phyloP scores from a whole-genome alignment of 2,888 invertebrate genomes.

The Acanthosepion lycidas region DNA sequence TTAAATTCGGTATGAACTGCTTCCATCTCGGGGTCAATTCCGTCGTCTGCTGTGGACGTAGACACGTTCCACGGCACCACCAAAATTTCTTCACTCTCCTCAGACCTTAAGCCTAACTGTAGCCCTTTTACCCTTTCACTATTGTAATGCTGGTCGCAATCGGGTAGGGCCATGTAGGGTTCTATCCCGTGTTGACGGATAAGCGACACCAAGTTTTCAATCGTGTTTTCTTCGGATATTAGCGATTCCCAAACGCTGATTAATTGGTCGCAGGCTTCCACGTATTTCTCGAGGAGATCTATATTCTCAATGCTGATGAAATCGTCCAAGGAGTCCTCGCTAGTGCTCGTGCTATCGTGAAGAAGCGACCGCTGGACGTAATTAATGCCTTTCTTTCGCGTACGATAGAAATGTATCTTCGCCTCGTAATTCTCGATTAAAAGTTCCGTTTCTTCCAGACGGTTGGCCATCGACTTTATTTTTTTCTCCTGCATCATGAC shows the following conservation, averaged over 20 bases:
- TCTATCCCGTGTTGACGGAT: conserved; percentile 56
- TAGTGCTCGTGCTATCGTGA: conserved; percentile 53
- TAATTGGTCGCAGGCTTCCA: conserved; percentile 84
- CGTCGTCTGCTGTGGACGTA: background rate
- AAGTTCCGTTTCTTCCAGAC: conserved; percentile 82
- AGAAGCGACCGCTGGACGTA: conserved; percentile 67
- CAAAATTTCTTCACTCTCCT: background rate
- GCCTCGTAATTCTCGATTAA: conserved; percentile 81
- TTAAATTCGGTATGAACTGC: conserved; percentile 61
- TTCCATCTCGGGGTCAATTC: conserved; percentile 53
- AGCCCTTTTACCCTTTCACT: background rate
- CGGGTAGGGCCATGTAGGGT: conserved; percentile 46
- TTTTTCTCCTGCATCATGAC: conserved; percentile 80
- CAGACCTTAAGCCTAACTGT: background rate
- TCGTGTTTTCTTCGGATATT: conserved; percentile 83
- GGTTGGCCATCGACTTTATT: conserved; percentile 76
- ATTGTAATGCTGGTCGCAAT: background rate
- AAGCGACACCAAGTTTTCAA: conserved; percentile 81
- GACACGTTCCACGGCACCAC: background rate
- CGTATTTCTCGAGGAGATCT: conserved; percentile 79
- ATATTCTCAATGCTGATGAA: conserved; percentile 79
- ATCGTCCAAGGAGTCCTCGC: conserved; percentile 73
- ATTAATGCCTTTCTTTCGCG: conserved; percentile 62
- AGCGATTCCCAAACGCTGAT: conserved; percentile 84
- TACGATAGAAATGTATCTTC: conserved; percentile 56